Evolutionary conservation across 1,140 invertebrate species (phyloP).

Genomic region (Aricia agestis): DNA sequence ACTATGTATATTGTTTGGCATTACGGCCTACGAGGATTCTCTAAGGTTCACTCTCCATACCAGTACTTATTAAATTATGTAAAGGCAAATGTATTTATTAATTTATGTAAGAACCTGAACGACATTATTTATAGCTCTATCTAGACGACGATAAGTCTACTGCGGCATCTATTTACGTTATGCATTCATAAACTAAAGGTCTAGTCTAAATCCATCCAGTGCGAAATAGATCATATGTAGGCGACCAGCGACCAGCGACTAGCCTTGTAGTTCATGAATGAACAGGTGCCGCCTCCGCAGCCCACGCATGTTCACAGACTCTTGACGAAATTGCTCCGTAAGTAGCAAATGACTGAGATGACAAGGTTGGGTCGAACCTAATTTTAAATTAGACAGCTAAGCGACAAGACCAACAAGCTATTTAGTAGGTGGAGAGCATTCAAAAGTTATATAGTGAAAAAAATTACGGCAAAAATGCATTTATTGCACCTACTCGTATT

Average conservation of each 20-base stretch:
- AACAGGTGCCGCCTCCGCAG: conserved; percentile 51
- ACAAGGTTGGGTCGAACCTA: neutral
- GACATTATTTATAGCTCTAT: no score
- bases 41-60: no score
- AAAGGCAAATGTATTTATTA: no score
- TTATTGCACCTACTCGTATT: no score
- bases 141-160: neutral
- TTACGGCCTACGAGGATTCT: no score
- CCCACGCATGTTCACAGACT: conserved; percentile 23
- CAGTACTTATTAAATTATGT: no score
- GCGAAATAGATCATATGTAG: neutral
- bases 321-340: conserved; percentile 10
- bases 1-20: no score
- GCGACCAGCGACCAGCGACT: conserved; percentile 32
- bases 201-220: neutral
- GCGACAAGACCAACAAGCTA: neutral
- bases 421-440: neutral
- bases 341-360: conserved; percentile 1
- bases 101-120: no score
- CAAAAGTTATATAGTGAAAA: no score
- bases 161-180: neutral
- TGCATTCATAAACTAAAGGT: neutral
- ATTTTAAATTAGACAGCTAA: neutral
- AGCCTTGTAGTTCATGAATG: conserved; percentile 38
- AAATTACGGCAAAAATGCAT: no score